Conservation (phyloP, 2,797 vertebrate species). For the Dermochelys coriacea region DNA sequence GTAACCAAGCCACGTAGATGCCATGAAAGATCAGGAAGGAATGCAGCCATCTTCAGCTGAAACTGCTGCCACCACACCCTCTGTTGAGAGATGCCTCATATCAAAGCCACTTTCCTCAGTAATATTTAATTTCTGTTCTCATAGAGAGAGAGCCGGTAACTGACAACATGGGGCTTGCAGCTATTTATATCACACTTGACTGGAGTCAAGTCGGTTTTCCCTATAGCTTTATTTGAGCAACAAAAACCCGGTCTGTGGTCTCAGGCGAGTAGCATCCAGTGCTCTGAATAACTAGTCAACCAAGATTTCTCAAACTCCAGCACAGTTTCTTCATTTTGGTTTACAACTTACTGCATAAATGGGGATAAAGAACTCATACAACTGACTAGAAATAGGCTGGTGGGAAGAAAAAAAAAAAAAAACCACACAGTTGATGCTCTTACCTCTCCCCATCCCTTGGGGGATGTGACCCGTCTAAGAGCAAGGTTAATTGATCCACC, state of each 20-base stretch:
- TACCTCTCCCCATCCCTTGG: constrained; percentile 98
- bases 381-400: neutral
- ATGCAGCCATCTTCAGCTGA: fast-evolving
- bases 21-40: fast-evolving
- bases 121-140: neutral
- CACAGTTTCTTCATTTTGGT: neutral
- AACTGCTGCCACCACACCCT: no score
- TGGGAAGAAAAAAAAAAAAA: fast-evolving
- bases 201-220: neutral
- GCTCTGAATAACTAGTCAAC: neutral
- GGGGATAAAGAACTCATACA: neutral
- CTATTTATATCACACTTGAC: neutral
- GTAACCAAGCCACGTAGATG: neutral
- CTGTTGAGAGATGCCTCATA: no score
- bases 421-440: neutral
- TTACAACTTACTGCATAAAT: neutral
- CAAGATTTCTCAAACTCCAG: neutral
- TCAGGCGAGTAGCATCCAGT: neutral
- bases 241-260: neutral
- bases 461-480: constrained; percentile 92
- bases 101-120: neutral
- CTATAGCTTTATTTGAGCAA: neutral
- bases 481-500: constrained; percentile 94
- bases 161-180: neutral
- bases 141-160: neutral